These are phyloP conservation scores for Protobothrops mucrosquamatus DNA, from an alignment of 2,113 vertebrate species.

Conservation along the genomic window DNA sequence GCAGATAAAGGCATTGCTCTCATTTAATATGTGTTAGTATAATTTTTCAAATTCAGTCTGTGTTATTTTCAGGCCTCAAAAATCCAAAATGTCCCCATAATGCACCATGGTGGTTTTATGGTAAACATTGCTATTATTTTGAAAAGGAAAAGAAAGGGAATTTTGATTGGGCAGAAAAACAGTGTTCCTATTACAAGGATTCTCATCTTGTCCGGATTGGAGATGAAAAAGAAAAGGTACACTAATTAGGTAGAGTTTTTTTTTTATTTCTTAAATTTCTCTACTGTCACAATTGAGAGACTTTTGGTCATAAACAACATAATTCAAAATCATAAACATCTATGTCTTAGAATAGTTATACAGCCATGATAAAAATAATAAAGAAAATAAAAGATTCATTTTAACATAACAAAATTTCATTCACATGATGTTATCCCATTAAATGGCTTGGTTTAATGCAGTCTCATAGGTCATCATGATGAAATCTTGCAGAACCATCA, in stretches of 20 bases:
- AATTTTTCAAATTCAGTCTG: background rate
- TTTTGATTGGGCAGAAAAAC: background rate
- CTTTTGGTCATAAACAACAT: background rate
- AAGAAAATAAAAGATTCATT: background rate
- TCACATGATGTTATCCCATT: background rate
- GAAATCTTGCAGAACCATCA: background rate
- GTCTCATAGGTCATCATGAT: background rate
- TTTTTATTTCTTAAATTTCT: background rate
- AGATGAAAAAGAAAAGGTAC: conserved; percentile 22
- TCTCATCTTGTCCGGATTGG: conserved; percentile 5
- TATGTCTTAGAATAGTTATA: background rate
- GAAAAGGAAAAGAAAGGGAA: background rate
- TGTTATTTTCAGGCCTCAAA: conserved; percentile 16
- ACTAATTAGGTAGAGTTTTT: background rate
- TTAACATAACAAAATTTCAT: background rate
- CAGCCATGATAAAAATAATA: background rate
- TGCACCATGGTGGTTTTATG: conserved; percentile 25
- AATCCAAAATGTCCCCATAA: conserved; percentile 18
- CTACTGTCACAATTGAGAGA: background rate
- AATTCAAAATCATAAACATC: background rate
- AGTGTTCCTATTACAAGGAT: conserved; percentile 26
- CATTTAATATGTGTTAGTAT: background rate
- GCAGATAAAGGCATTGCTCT: background rate
- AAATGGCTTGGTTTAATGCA: background rate
- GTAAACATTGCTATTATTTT: conserved; percentile 30